Conservation (phyloP, 2,888 invertebrate species). For the Eurytoma adleriae region DNA sequence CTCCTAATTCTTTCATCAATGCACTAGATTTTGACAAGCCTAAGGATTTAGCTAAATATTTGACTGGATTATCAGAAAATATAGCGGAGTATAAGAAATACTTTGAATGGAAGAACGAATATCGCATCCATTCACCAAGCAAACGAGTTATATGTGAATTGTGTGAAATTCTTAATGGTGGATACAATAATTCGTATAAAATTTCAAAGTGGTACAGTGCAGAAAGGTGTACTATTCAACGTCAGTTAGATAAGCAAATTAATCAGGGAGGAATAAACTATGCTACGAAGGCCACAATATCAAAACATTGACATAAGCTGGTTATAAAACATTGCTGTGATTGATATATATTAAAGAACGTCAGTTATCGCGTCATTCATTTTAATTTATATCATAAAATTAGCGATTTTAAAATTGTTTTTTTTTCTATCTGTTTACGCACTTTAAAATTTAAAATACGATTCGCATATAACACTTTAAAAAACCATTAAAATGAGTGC, state of each 20-base stretch:
- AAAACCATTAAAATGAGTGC: too few relatives aligned
- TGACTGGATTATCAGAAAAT: slow-evolving; percentile 77
- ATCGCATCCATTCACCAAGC: slow-evolving; percentile 77
- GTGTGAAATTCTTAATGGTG: slow-evolving; percentile 77
- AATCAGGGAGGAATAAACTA: slow-evolving; percentile 29
- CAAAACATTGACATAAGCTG: background rate
- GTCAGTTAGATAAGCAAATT: slow-evolving; percentile 44
- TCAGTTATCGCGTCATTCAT: background rate
- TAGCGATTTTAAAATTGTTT: background rate
- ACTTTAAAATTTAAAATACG: too few relatives aligned
- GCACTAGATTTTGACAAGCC: slow-evolving; percentile 80
- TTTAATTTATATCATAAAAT: background rate
- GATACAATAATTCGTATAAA: slow-evolving; percentile 56
- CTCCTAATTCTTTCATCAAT: slow-evolving; percentile 82
- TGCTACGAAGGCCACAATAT: slow-evolving; percentile 42
- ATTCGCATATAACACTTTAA: too few relatives aligned
- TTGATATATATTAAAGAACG: background rate
- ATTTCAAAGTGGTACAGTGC: slow-evolving; percentile 64
- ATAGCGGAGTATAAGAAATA: slow-evolving; percentile 80
- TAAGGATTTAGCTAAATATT: slow-evolving; percentile 79
- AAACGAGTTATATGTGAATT: slow-evolving; percentile 79
- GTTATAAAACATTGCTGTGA: background rate
- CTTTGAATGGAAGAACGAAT: slow-evolving; percentile 81
- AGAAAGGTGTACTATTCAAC: slow-evolving; percentile 65
- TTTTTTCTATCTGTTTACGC: background rate